Percentiles rank a stretch among this genome's conserved stretches.
Conservation (phyloP, 2,888 invertebrate species). For the Lampropteryx suffumata region DNA sequence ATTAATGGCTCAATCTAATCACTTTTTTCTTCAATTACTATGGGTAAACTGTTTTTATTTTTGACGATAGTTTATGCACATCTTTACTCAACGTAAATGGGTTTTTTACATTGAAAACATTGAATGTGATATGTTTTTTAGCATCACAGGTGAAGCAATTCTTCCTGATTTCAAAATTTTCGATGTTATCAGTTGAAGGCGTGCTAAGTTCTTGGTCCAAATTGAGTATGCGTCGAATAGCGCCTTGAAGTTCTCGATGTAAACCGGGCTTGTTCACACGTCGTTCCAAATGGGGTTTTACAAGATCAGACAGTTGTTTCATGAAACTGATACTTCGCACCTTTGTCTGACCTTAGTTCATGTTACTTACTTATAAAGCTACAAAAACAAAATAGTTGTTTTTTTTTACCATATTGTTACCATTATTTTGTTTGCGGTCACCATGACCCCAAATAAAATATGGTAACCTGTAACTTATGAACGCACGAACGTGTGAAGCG, state of each 20-base stretch:
- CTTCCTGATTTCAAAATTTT: conserved; percentile 14
- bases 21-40: conserved; percentile 15
- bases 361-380: background rate
- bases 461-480: background rate
- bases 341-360: no score
- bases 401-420: background rate
- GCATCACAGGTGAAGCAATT: conserved; percentile 15
- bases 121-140: conserved; percentile 18
- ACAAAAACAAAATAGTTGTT: background rate
- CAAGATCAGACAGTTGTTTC: background rate
- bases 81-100: conserved; percentile 19
- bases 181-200: background rate
- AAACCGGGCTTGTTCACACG: no score
- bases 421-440: conserved; percentile 9
- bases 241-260: no score
- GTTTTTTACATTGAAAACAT: conserved; percentile 21
- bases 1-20: conserved; percentile 18
- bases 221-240: no score
- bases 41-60: conserved; percentile 5
- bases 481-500: no score
- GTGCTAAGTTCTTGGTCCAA: no score
- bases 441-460: background rate
- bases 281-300: conserved; percentile 1
- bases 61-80: conserved; percentile 6
- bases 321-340: no score